Base-by-base conservation (phyloP, 2,113 vertebrate genomes). In the Trematomus loennbergii region DNA sequence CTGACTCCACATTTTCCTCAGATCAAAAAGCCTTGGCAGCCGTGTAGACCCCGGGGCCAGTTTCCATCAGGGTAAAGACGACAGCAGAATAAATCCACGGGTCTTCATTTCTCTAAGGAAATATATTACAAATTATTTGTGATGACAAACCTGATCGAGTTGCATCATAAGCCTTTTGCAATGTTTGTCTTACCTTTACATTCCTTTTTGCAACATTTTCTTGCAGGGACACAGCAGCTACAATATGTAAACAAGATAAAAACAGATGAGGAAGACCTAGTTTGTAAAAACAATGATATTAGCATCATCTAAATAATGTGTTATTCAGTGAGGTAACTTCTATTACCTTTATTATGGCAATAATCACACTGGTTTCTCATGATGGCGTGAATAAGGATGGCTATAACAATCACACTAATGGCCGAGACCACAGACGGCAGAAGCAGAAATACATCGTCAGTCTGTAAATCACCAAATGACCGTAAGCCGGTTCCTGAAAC, bases 41-140 rank as follows among this genome's bases (percentile, higher is more conserved):
- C n/a, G n/a, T n/a, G n/a, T n/a, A n/a, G n/a, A n/a, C n/a, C n/a
- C n/a, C n/a, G n/a, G n/a, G n/a, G n/a, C 36, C 36, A 4, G 36
- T 29, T 79, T 79, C 75, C 40, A 82, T 61, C 22, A 16, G 0
- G 13, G 58, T 81, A 40, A 91, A 91, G 43, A 84, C 1, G 1
- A 3, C 85, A 43, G 78, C 18, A n/a, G 89, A 76, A 36, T 36
- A 8, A 36, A 36, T 36, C 36, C 5, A 9, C 1, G 16, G 3
- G 2, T 84, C 72, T 55, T 69, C 22, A 43, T 75, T 48, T 67
- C 7, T 73, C 89, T 89, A 52, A 12, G 40, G 12, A 62, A 57
- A 80, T 63, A 8, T 12, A 50, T 57, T 2, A 0, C 20, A 70
- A 25, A 40, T 57, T 29, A 45, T 25, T 5, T 66, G 16, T 66